Base-by-base conservation (phyloP, 1,140 invertebrate species). In the Drosophila lacteicornis region DNA sequence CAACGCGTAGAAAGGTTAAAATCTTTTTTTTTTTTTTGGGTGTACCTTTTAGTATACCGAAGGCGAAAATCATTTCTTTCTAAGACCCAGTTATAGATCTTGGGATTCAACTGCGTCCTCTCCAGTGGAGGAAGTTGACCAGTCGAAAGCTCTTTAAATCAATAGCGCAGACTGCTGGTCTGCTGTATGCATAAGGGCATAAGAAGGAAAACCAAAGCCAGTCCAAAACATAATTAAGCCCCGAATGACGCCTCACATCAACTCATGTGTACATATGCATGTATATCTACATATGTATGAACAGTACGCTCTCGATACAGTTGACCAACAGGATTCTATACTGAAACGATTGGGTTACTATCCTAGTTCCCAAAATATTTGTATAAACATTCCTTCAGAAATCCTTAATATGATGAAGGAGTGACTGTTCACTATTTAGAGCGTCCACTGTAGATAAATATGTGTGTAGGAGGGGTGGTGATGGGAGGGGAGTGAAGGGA, bases 111-210 rank as follows among this genome's bases (percentile, higher is more conserved):
- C 33, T 45, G 11, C 27, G 27, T 45, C 27, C 53, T 43, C n/a
- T 15, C 25, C 46, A 6, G 47, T 53, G 19, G 36, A 43, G 38
- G n/a, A 50, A 51, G 47, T 30, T 51, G 47, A 17, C 30, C 61
- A 62, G 56, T 66, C 25, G 47, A 79, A 73, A 75, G 82, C 70
- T 75, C 55, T 74, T 79, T 60, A 60, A 83, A 83, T 74, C 71
- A 84, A 77, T 84, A 77, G 75, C 22, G 53, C 51, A 80, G 38
- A 38, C 75, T 49, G 51, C 46, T 3, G 47, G 58, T 40, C 59
- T 49, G 55, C 15, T 69, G 50, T 74, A 30, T 46, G 47, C 40
- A 53, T 50, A 50, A 36, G 36, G 33, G 9, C n/a, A 25, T 47
- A 19, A 19, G 12, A 33, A 19, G 7, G 13, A 36, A 49, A 71